These are phyloP conservation scores for Rhabdophis nuchalis DNA, from an alignment of 2,797 vertebrate species.

Conservation along the genomic window DNA sequence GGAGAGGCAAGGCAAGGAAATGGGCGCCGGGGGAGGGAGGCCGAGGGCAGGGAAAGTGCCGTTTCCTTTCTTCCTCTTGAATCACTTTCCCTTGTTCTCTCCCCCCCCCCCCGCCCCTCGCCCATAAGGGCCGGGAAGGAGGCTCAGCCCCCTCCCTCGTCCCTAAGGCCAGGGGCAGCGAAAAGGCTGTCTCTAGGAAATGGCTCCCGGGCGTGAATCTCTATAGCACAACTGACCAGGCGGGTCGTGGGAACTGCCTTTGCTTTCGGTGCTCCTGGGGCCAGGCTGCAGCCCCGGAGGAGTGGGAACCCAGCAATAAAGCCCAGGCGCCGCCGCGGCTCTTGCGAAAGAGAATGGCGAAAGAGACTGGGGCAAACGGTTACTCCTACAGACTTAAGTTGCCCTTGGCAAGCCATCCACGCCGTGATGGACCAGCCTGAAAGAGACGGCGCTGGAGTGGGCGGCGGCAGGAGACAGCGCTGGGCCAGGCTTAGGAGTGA, in stretches of 20 bases:
- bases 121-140: slow-evolving; percentile 8
- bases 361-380: not conserved
- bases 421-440: not conserved
- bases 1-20: not conserved
- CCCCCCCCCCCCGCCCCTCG: no score
- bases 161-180: not conserved
- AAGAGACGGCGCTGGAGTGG: not conserved
- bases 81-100: not conserved
- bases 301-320: not conserved
- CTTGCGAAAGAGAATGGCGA: not conserved
- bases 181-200: not conserved
- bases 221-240: not conserved
- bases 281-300: not conserved
- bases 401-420: not conserved
- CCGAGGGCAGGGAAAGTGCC: not conserved
- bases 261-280: not conserved
- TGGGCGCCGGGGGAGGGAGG: not conserved
- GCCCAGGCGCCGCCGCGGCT: not conserved
- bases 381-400: not conserved
- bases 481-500: not conserved
- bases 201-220: not conserved
- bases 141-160: not conserved
- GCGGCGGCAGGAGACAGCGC: not conserved
- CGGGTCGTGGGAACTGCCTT: not conserved
- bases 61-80: no score